Evolutionary conservation across 2,888 invertebrate species (phyloP).

Genomic region (Orchesellides sinensis): DNA sequence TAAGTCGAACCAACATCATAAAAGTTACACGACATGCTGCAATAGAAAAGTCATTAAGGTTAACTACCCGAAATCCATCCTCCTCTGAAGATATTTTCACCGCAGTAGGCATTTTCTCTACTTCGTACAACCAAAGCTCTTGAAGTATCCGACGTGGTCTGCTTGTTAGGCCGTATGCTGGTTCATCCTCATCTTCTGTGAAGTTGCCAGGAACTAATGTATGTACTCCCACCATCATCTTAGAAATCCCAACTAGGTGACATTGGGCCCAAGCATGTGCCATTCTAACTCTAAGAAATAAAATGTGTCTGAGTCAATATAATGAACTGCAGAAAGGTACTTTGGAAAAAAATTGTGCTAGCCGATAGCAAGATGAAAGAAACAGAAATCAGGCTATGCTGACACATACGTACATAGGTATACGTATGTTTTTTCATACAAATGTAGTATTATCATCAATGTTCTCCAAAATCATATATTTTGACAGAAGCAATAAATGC

Average conservation of each 20-base stretch:
- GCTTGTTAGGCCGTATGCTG: conserved; percentile 68
- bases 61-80: conserved; percentile 69
- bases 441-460: not conserved
- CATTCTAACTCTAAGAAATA: conserved; percentile 66
- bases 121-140: conserved; percentile 71
- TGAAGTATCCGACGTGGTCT: conserved; percentile 68
- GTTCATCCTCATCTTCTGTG: conserved; percentile 67
- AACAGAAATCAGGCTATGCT: not conserved
- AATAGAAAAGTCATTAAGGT: conserved; percentile 56
- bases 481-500: not conserved
- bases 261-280: conserved; percentile 72
- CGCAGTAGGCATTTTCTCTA: conserved; percentile 71
- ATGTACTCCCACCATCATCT: conserved; percentile 72
- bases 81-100: conserved; percentile 70
- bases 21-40: conserved; percentile 44
- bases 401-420: not conserved
- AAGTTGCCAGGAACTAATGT: conserved; percentile 70
- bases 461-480: not conserved
- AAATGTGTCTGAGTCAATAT: not conserved
- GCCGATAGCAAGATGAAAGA: not conserved
- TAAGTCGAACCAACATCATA: conserved; percentile 17
- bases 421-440: not conserved
- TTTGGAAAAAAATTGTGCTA: no score
- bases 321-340: no score
- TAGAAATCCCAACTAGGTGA: conserved; percentile 69